phyloP scores from a whole-genome alignment of 1,140 invertebrate species.

The Armadillidium nasatum region DNA sequence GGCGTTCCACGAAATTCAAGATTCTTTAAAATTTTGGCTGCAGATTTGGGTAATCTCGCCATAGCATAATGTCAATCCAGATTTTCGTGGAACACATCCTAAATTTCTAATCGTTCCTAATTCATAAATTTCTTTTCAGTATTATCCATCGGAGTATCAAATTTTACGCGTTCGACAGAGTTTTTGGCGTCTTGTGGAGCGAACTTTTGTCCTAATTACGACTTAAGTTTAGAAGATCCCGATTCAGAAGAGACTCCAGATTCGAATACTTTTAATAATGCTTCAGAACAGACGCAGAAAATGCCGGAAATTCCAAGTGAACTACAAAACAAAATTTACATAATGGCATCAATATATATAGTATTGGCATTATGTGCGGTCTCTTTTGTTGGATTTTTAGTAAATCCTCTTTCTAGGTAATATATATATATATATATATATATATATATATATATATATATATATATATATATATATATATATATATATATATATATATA shows the following conservation, averaged over 20 bases:
- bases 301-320: no score
- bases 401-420: constrained; percentile 82
- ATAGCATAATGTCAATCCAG: no score
- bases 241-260: neutral
- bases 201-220: constrained; percentile 37
- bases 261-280: no score
- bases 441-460: no score
- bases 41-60: no score
- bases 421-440: no score
- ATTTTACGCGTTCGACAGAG: neutral
- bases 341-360: constrained; percentile 82
- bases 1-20: no score
- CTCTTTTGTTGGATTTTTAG: constrained; percentile 74
- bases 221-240: neutral
- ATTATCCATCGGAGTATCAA: neutral
- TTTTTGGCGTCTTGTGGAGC: constrained; percentile 33
- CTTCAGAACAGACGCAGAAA: neutral
- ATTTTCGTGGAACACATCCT: no score
- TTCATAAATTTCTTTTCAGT: neutral
- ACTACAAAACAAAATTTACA: constrained; percentile 68
- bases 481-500: no score
- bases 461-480: no score
- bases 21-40: no score
- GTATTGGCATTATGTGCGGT: constrained; percentile 77
- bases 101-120: no score